These are phyloP conservation scores for Gambusia holbrooki DNA, from an alignment of 2,113 vertebrate species.

Conservation along the genomic window DNA sequence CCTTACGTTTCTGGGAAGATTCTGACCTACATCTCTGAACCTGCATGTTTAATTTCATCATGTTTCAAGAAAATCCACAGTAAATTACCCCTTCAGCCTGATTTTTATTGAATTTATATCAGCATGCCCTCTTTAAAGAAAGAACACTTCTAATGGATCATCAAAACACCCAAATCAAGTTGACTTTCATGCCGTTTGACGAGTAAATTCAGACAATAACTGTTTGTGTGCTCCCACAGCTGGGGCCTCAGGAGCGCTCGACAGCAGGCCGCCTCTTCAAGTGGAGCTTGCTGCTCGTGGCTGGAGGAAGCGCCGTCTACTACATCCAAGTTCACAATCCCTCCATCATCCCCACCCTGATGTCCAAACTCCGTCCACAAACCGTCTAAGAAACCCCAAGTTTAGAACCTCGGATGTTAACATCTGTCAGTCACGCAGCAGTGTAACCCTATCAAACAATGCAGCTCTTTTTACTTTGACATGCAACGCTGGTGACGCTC, in stretches of 20 bases:
- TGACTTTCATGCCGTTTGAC: no score
- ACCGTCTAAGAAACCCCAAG: slow-evolving; percentile 18
- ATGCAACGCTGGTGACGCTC: neutral
- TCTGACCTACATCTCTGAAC: no score
- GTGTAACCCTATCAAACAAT: neutral
- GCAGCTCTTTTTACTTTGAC: neutral
- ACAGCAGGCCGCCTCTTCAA: slow-evolving; percentile 44
- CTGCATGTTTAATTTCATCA: no score
- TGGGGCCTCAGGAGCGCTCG: neutral
- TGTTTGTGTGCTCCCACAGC: slow-evolving; percentile 1
- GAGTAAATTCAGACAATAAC: neutral
- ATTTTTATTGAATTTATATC: no score
- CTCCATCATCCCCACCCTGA: slow-evolving; percentile 33
- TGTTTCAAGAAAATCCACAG: no score
- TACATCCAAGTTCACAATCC: slow-evolving; percentile 55
- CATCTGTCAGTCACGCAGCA: neutral
- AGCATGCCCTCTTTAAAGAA: no score
- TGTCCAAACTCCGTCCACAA: slow-evolving; percentile 50
- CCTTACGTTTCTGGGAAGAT: no score
- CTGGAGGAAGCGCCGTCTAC: slow-evolving; percentile 53
- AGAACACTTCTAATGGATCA: no score
- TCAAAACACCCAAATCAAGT: no score
- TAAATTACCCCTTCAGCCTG: no score
- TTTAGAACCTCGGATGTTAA: neutral
- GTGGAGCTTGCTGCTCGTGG: slow-evolving; percentile 38